A percentile compares a stretch with the other conserved stretches of the same genome.
Evolutionary conservation across 2,113 vertebrate genomes (phyloP).

Genomic region (Arothron firmamentum): DNA sequence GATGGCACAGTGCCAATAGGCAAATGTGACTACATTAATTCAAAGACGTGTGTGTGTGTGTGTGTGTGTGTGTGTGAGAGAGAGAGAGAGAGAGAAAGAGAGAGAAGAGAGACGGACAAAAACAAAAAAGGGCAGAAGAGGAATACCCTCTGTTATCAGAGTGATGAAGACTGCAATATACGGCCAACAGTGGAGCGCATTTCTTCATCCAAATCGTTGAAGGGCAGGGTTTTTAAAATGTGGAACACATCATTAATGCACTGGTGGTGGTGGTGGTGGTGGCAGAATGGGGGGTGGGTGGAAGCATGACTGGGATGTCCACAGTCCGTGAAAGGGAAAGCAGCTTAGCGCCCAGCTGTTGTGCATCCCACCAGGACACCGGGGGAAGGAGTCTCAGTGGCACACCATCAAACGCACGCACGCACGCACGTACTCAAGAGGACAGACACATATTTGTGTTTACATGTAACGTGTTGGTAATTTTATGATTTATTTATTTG

Average conservation of each 20-base stretch:
- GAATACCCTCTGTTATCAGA: constrained; percentile 27
- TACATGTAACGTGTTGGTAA: not conserved
- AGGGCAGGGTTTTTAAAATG: constrained; percentile 19
- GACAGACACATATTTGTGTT: too few relatives aligned
- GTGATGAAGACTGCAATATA: constrained; percentile 36
- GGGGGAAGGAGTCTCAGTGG: constrained; percentile 40
- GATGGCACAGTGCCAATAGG: constrained; percentile 71
- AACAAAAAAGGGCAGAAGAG: not conserved
- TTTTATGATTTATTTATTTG: not conserved
- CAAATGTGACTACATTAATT: constrained; percentile 68
- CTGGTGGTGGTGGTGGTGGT: constrained; percentile 19
- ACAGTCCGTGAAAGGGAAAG: constrained; percentile 67
- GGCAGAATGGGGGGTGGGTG: constrained; percentile 52
- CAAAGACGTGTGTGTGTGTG: constrained; percentile 46
- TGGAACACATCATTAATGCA: constrained; percentile 25
- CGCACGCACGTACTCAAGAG: not conserved
- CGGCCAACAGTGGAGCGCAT: constrained; percentile 10
- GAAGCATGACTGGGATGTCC: constrained; percentile 41
- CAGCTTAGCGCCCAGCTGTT: constrained; percentile 78
- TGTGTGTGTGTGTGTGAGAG: constrained; percentile 23
- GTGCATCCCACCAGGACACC: constrained; percentile 60
- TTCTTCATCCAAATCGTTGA: constrained; percentile 3
- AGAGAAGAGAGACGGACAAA: constrained; percentile 14
- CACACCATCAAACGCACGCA: not conserved
- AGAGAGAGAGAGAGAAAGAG: not conserved